Base-by-base conservation (phyloP, 2,797 vertebrate genomes). In the Leptatherina wallacei region DNA sequence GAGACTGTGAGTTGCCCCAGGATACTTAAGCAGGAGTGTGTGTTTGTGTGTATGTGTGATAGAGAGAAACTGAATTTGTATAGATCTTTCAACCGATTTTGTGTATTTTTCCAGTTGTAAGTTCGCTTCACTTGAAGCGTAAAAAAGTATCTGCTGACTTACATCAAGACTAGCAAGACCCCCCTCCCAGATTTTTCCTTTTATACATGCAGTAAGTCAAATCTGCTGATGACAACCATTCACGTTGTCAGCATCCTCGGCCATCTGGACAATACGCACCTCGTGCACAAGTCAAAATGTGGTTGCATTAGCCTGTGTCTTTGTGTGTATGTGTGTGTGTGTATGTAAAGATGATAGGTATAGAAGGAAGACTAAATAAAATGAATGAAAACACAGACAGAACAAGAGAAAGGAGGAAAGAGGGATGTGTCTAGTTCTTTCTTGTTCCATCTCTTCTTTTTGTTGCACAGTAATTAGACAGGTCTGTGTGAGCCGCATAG, bases 401-500 rank as follows among this genome's bases (percentile, higher is more conserved):
- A 73, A 63, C 49, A 82, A 71, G 44, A 77, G 60, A 60, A 52
- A 63, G 40, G 20, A 36, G 69, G 62, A 62, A 27, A 65, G 61
- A 69, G 52, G 73, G 62, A 82, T 82, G 73, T 42, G 58, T 84
- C 59, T 79, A 72, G 54, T 83, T 89, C 78, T 78, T 71, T 84
- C 78, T 82, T 73, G 49, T 84, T 78, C 70, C 7, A 4, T 6
- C 18, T 61, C 60, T 63, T 65, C 69, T 62, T 69, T n/a, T 30
- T 11, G 30, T 68, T 77, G 73, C 74, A 52, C 81, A 74, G 83
- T 91, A 90, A 91, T 91, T 92, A 92, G 89, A 88, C 79, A 88
- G 91, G 82, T 89, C 61, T 69, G 70, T 90, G 88, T 90, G 88
- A 89, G 85, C 66, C 0, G 88, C 85, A 89, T 89, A 86, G 80